Evolutionary conservation across 1,140 invertebrate species (phyloP).

Genomic region (Reticulitermes speratus): DNA sequence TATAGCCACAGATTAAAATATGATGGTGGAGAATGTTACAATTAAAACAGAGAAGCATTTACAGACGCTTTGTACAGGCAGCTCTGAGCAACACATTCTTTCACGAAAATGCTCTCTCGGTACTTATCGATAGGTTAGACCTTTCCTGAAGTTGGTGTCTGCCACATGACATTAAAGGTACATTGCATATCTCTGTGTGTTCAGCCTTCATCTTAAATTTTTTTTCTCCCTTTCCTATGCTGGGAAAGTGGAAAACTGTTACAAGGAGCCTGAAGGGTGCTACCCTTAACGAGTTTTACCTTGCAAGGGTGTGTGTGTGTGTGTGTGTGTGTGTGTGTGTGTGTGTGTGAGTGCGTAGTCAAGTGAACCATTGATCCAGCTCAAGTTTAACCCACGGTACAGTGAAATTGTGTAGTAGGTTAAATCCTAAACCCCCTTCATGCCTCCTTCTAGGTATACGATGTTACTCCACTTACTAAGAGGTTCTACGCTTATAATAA

Average conservation of each 20-base stretch:
- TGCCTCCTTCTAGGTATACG: no score
- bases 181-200: not conserved
- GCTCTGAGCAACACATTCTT: no score
- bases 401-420: not conserved
- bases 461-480: no score
- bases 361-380: not conserved
- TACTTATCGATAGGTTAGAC: no score
- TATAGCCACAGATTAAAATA: no score
- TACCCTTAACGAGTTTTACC: not conserved
- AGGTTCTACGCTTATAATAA: not conserved
- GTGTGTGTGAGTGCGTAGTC: not conserved
- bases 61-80: no score
- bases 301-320: not conserved
- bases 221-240: not conserved
- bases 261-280: not conserved
- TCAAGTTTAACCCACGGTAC: not conserved
- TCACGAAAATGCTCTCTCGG: no score
- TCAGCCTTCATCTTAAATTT: not conserved
- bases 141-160: no score
- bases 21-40: no score
- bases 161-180: not conserved
- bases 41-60: no score
- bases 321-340: not conserved
- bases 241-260: not conserved
- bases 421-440: not conserved